Conservation (phyloP, 2,888 invertebrate species). For the Aporophyla nigra region DNA sequence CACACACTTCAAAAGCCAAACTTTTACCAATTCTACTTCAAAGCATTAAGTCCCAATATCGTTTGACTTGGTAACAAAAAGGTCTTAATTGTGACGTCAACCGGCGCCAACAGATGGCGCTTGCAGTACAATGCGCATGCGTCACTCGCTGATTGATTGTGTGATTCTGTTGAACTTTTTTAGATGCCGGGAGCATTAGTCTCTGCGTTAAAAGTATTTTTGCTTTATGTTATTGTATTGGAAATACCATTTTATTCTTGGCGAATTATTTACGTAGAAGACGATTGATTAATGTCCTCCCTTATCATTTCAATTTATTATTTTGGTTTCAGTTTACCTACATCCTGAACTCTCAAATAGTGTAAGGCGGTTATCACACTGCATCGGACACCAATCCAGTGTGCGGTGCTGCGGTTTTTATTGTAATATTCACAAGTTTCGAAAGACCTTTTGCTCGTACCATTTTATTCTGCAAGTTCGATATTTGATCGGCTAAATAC, state of each 20-base stretch:
- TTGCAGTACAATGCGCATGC: conserved; percentile 68
- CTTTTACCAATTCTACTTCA: not conserved
- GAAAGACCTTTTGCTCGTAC: no score
- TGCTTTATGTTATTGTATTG: conserved; percentile 9
- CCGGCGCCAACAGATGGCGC: conserved; percentile 80
- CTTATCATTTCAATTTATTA: no score
- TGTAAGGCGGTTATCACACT: no score
- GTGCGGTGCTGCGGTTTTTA: no score
- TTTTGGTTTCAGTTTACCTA: not conserved
- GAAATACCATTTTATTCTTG: not conserved
- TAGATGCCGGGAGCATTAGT: conserved; percentile 50
- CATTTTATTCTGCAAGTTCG: not conserved
- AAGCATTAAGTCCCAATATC: not conserved
- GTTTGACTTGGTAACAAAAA: not conserved
- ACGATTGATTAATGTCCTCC: no score
- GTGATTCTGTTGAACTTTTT: conserved; percentile 73
- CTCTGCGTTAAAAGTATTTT: conserved; percentile 1
- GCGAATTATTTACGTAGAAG: not conserved
- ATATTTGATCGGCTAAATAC: not conserved
- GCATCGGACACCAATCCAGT: no score
- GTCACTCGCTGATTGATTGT: conserved; percentile 75
- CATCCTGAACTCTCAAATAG: no score
- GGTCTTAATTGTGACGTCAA: conserved; percentile 70
- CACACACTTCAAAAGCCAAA: not conserved
- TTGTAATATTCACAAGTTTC: no score